These are phyloP conservation scores for Etheostoma nigrum DNA, from an alignment of 2,797 vertebrate genomes.

Conservation along the genomic window DNA sequence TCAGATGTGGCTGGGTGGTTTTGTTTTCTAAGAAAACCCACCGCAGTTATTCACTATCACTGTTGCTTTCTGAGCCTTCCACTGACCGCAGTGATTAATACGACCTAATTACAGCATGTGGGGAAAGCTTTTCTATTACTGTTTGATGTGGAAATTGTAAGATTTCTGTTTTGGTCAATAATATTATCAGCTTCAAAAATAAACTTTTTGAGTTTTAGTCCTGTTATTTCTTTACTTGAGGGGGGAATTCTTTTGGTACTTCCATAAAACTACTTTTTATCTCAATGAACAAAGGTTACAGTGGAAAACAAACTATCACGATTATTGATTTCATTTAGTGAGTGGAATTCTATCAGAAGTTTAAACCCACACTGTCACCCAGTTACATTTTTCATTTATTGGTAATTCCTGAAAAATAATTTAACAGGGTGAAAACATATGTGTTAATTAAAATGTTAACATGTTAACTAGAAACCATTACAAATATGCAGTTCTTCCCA, in stretches of 20 bases:
- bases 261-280: not conserved
- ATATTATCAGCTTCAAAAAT: constrained; percentile 18
- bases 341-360: constrained; percentile 13
- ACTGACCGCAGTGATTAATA: not conserved
- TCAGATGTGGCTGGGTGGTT: constrained; percentile 42
- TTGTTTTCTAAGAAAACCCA: constrained; percentile 47
- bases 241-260: constrained; percentile 1
- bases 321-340: constrained; percentile 1
- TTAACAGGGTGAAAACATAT: not conserved
- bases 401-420: not conserved
- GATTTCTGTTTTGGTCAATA: constrained; percentile 22
- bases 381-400: not conserved
- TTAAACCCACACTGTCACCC: constrained; percentile 7
- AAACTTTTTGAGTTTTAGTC: constrained; percentile 21
- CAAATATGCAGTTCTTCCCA: too few relatives aligned
- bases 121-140: constrained; percentile 27
- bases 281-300: constrained; percentile 19
- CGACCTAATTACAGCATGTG: not conserved
- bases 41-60: constrained; percentile 10
- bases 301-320: constrained; percentile 17
- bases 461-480: not conserved
- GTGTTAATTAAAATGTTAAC: not conserved
- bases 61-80: constrained; percentile 14
- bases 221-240: constrained; percentile 7
- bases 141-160: constrained; percentile 30